A percentile compares a stretch with the other conserved stretches of the same genome.
Evolutionary conservation across 2,888 invertebrate genomes (phyloP).

Genomic region (Scaptomyza caliginosa): DNA sequence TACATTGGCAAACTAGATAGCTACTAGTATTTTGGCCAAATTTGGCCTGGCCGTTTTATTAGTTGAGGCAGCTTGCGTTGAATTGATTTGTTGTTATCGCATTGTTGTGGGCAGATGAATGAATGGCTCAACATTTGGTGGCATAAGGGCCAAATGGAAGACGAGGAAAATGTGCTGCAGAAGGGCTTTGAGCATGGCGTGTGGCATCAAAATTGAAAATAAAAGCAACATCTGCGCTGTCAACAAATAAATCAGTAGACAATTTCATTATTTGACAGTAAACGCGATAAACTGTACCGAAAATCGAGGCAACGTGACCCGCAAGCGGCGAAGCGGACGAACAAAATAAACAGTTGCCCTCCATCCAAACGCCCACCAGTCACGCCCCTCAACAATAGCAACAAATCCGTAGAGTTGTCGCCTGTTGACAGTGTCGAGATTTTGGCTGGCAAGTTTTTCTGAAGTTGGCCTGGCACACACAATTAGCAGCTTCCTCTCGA

Average conservation of each 20-base stretch:
- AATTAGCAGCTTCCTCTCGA: slow-evolving; percentile 77
- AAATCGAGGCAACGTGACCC: slow-evolving; percentile 67
- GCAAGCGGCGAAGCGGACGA: slow-evolving; percentile 17
- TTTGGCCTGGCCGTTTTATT: slow-evolving; percentile 62
- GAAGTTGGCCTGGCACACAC: slow-evolving; percentile 64
- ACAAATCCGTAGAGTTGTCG: slow-evolving; percentile 49
- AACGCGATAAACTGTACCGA: slow-evolving; percentile 77
- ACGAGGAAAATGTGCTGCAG: slow-evolving; percentile 6
- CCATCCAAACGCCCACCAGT: not conserved
- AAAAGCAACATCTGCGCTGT: slow-evolving; percentile 79
- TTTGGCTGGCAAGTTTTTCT: slow-evolving; percentile 62
- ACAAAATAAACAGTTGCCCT: slow-evolving; percentile 48
- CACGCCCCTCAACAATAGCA: slow-evolving; percentile 6
- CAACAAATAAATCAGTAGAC: slow-evolving; percentile 79
- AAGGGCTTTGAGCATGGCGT: slow-evolving; percentile 39
- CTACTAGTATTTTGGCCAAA: slow-evolving; percentile 35
- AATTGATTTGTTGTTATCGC: slow-evolving; percentile 79
- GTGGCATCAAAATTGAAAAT: slow-evolving; percentile 76
- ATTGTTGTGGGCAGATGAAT: slow-evolving; percentile 71
- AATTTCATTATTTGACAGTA: slow-evolving; percentile 80
- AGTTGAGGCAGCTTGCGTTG: slow-evolving; percentile 77
- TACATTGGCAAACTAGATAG: slow-evolving; percentile 56
- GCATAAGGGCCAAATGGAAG: not conserved
- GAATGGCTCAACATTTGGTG: slow-evolving; percentile 28
- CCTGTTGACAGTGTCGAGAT: slow-evolving; percentile 58